Conservation (phyloP, 2,797 vertebrate species). For the Cirrhinus molitorella region DNA sequence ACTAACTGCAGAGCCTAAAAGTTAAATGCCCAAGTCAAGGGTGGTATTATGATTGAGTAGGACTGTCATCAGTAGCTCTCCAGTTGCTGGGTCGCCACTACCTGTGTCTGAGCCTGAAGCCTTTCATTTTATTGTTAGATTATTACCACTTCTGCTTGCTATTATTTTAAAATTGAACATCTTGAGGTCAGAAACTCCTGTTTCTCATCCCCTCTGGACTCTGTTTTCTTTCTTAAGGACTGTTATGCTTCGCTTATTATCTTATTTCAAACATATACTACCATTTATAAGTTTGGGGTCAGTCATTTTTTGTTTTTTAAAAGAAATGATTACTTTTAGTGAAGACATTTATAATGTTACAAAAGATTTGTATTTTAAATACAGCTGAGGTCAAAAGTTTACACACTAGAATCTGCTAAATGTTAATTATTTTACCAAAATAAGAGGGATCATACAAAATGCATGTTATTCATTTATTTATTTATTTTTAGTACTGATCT, state of each 20-base stretch:
- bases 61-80: constrained; percentile 1
- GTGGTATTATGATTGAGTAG: not conserved
- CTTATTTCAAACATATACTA: not conserved
- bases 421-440: too few relatives aligned
- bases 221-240: not conserved
- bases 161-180: not conserved
- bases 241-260: not conserved
- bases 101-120: not conserved
- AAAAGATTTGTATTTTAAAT: not conserved
- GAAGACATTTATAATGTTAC: not conserved
- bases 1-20: not conserved
- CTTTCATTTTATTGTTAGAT: not conserved
- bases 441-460: too few relatives aligned
- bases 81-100: not conserved
- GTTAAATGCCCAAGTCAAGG: constrained; percentile 14
- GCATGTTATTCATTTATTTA: too few relatives aligned
- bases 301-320: not conserved
- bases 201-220: not conserved
- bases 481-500: too few relatives aligned
- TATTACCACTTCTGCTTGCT: not conserved
- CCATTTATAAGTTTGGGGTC: not conserved
- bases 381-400: too few relatives aligned
- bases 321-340: too few relatives aligned
- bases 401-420: too few relatives aligned
- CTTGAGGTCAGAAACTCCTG: not conserved